Evolutionary conservation across 1,140 invertebrate species (phyloP).

Genomic region (Plectus sambesii): DNA sequence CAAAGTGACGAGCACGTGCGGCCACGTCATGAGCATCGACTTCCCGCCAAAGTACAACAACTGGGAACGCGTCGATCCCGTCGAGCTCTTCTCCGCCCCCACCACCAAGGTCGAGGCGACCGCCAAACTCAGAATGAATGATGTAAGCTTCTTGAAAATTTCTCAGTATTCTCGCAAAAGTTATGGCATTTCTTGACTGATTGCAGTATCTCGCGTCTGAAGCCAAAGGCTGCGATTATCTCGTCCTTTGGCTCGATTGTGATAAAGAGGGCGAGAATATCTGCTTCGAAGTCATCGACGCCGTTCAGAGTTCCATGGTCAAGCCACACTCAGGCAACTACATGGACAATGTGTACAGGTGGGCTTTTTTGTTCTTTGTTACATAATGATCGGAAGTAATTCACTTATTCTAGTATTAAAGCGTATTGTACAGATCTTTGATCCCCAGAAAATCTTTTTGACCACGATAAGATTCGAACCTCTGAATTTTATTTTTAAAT

Average conservation of each 20-base stretch:
- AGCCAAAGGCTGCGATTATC: conserved; percentile 67
- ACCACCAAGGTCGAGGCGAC: conserved; percentile 94
- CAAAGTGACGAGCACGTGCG: conserved; percentile 96
- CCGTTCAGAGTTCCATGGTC: conserved; percentile 44
- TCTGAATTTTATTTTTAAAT: too few relatives aligned
- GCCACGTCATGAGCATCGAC: conserved; percentile 91
- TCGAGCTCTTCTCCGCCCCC: conserved; percentile 77
- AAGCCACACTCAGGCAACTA: conserved; percentile 42
- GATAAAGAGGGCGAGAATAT: conserved; percentile 99
- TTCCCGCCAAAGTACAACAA: conserved; percentile 91
- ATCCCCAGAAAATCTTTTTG: too few relatives aligned
- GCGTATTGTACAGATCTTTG: too few relatives aligned
- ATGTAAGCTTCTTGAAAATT: conserved; percentile 18
- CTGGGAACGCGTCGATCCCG: conserved; percentile 94
- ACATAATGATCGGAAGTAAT: too few relatives aligned
- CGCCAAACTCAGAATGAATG: conserved; percentile 72
- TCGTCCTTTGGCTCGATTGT: conserved; percentile 97
- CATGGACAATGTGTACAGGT: conserved; percentile 39
- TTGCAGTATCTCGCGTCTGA: conserved; percentile 41
- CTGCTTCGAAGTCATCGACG: conserved; percentile 58
- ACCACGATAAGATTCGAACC: too few relatives aligned
- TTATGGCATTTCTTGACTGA: conserved; percentile 8
- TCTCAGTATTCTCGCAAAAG: neutral
- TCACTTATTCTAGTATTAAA: too few relatives aligned
- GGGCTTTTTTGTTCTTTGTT: too few relatives aligned